Evolutionary conservation across 2,797 vertebrate genomes (phyloP).

Genomic region (Myripristis jacobus): DNA sequence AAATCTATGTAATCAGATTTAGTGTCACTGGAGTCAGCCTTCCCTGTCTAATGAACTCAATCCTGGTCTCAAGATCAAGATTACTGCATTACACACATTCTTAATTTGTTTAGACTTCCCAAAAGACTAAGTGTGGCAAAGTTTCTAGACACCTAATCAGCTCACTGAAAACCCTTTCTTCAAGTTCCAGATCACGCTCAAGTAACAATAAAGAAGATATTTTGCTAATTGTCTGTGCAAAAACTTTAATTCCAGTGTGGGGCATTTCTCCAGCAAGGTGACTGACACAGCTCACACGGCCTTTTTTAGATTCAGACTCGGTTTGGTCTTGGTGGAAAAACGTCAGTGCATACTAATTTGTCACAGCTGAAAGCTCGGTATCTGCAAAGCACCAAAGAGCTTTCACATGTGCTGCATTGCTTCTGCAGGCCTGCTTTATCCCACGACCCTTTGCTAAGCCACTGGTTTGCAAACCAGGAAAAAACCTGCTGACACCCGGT

Average conservation of each 20-base stretch:
- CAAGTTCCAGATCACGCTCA: conserved; percentile 5
- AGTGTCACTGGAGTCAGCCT: conserved; percentile 8
- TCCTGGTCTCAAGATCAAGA: conserved; percentile 35
- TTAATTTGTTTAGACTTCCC: conserved; percentile 32
- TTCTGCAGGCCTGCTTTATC: conserved; percentile 42
- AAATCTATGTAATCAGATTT: conserved; percentile 31
- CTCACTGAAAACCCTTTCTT: conserved; percentile 16
- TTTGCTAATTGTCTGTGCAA: conserved; percentile 1
- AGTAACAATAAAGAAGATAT: background rate
- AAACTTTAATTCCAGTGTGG: no score
- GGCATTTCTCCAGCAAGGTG: conserved; percentile 4
- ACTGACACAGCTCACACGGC: conserved; percentile 20
- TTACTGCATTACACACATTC: conserved; percentile 40
- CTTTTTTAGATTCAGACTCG: conserved; percentile 27
- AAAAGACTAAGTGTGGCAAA: conserved; percentile 13
- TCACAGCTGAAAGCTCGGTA: conserved; percentile 57
- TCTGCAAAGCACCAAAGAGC: conserved; percentile 43
- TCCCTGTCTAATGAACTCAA: conserved; percentile 32
- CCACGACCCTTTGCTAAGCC: conserved; percentile 37
- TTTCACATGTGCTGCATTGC: conserved; percentile 58
- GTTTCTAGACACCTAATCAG: conserved; percentile 22
- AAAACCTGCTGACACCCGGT: conserved; percentile 26
- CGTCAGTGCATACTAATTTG: conserved; percentile 37
- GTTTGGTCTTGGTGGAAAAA: conserved; percentile 4
- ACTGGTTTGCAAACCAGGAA: conserved; percentile 41